Evolutionary conservation across 1,140 invertebrate genomes (phyloP), one percentile per base, ranked within the genome.

Genomic region (Drosophila malerkotliana): DNA sequence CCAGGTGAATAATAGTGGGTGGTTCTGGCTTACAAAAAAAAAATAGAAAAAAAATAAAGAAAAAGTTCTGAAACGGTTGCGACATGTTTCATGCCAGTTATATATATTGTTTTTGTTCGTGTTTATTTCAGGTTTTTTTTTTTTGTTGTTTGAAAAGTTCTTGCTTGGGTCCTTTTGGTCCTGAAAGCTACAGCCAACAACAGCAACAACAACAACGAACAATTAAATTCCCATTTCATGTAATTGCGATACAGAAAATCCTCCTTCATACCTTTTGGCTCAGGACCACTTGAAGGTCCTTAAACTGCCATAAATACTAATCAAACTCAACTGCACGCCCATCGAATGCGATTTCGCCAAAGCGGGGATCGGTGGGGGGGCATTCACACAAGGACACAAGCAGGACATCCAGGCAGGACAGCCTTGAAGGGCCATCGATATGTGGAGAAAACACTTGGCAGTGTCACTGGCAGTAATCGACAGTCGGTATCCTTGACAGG

Each of bases 301-400:
- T 89, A 87, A 91, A 91, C 68, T 63, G 69, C 89, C 76, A 91
- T 91, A 91, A 91, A 91, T 91, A 91, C 84, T 84, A 90, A 91
- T 91, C 89, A 91, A 91, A 85, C 76, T 87, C 89, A 91, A 85
- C 72, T 80, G 81, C 81, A 80, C 72, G 59, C 59, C 14, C 34
- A 28, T 21, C 5, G 69, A 44, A 53, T 68, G 32, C 26, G 55
- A 49, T n/a, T n/a, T 8, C 30, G 34, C 6, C 37, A 10, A 61
- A 39, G 45, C 14, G 62, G 32, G 12, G 9, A n/a, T 12, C 18
- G n/a, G n/a, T 18, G 18, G 18, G 12, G 3, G 32, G 39, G 3
- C 8, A 0, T n/a, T 0, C 4, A 14, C 12, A 14, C 39, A 41
- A 15, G 39, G 39, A 41, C 18, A 18, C 18, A 1, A 18, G 18